Percentiles rank a stretch among this genome's conserved stretches.
Evolutionary conservation across 2,113 vertebrate genomes (phyloP).

Genomic region (Chrysemys picta): DNA sequence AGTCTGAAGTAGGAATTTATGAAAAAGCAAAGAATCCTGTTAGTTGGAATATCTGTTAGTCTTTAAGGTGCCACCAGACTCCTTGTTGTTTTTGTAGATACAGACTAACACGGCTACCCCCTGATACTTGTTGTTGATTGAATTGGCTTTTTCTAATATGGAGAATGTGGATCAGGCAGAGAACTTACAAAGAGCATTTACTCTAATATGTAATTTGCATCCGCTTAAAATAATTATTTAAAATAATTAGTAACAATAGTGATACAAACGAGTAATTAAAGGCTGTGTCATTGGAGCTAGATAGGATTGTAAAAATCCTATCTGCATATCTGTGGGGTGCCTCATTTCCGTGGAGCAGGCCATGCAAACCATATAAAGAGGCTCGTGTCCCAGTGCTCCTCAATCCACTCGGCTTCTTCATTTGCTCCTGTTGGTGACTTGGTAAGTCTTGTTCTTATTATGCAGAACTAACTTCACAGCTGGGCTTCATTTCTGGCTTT

Average conservation of each 20-base stretch:
- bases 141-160: neutral
- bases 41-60: no score
- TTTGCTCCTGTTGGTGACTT: neutral
- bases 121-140: neutral
- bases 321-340: neutral
- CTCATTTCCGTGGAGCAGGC: neutral
- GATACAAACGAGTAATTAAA: neutral
- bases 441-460: neutral
- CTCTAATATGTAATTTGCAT: no score
- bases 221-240: neutral
- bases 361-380: neutral
- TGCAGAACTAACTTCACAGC: no score
- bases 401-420: neutral
- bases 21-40: neutral
- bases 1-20: neutral
- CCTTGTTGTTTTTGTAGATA: no score
- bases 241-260: neutral
- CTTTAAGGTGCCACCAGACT: no score
- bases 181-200: neutral
- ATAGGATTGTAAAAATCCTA: neutral
- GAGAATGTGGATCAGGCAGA: neutral
- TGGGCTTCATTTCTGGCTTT: neutral
- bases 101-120: no score
- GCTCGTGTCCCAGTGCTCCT: neutral
- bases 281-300: neutral